phyloP scores from a whole-genome alignment of 2,888 invertebrate species.

The Gari tellinella region DNA sequence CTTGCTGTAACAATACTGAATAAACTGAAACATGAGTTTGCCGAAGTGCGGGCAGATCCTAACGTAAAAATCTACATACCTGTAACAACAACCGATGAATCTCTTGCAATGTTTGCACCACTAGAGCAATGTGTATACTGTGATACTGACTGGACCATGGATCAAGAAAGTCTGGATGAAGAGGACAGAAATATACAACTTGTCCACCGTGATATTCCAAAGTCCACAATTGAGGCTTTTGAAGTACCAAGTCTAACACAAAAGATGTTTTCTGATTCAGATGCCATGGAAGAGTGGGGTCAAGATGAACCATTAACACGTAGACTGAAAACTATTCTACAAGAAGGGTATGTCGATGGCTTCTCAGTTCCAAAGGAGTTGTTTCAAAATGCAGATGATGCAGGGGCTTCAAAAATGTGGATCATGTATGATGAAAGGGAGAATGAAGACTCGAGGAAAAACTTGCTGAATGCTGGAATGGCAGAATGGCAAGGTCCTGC shows the following conservation, averaged over 20 bases:
- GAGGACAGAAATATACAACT: slow-evolving; percentile 24
- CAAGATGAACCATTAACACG: slow-evolving; percentile 74
- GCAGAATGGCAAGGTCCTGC: slow-evolving; percentile 80
- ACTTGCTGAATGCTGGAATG: slow-evolving; percentile 76
- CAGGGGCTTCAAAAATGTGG: slow-evolving; percentile 67
- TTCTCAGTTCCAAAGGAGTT: slow-evolving; percentile 77
- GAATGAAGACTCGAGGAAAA: slow-evolving; percentile 65
- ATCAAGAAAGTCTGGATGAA: slow-evolving; percentile 8
- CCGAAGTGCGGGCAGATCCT: neutral
- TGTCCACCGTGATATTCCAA: slow-evolving; percentile 30
- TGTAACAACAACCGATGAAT: neutral
- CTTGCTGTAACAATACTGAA: slow-evolving; percentile 25
- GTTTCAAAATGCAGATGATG: slow-evolving; percentile 81
- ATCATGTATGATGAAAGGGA: slow-evolving; percentile 79
- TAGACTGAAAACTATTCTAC: slow-evolving; percentile 66
- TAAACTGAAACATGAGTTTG: slow-evolving; percentile 9
- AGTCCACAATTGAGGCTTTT: slow-evolving; percentile 63
- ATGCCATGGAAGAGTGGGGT: slow-evolving; percentile 65
- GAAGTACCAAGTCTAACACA: slow-evolving; percentile 72
- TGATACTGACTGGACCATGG: slow-evolving; percentile 11
- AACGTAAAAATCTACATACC: slow-evolving; percentile 16
- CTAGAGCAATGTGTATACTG: slow-evolving; percentile 68
- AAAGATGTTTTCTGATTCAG: slow-evolving; percentile 63
- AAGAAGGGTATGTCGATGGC: slow-evolving; percentile 75
- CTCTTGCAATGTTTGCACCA: slow-evolving; percentile 13